phyloP scores from a whole-genome alignment of 2,888 invertebrate species.

The Apamea sordens region DNA sequence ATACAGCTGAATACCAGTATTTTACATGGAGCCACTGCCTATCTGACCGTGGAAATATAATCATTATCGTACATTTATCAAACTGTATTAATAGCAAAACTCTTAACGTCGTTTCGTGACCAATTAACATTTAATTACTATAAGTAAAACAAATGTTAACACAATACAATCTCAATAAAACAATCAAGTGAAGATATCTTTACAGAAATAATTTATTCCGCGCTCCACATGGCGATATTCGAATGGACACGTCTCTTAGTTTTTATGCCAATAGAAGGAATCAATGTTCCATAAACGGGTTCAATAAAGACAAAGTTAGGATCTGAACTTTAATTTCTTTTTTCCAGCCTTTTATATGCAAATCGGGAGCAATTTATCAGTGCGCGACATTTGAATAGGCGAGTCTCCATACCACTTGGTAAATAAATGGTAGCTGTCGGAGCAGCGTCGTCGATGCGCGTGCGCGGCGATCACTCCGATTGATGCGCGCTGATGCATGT shows the following conservation, averaged over 20 bases:
- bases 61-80: conserved; percentile 20
- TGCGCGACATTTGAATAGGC: conserved; percentile 84
- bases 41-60: background rate
- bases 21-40: background rate
- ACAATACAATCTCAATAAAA: conserved; percentile 44
- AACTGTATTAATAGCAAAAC: conserved; percentile 20
- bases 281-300: conserved; percentile 72
- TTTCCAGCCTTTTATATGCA: conserved; percentile 83
- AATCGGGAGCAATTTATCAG: conserved; percentile 87
- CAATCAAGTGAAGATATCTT: conserved; percentile 48
- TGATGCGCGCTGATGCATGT: conserved; percentile 73
- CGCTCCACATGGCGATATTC: conserved; percentile 48
- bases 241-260: conserved; percentile 60
- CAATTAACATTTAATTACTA: conserved; percentile 47
- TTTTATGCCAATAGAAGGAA: conserved; percentile 68
- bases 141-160: conserved; percentile 23
- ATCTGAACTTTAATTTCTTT: conserved; percentile 77
- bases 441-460: conserved; percentile 59
- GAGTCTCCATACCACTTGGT: conserved; percentile 76
- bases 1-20: background rate
- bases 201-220: conserved; percentile 47
- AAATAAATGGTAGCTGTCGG: conserved; percentile 75
- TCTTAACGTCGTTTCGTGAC: conserved; percentile 30
- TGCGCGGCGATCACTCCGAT: conserved; percentile 67
- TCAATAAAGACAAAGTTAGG: conserved; percentile 79